Evolutionary conservation across 2,888 invertebrate genomes (phyloP).

Genomic region (Hyles lineata): DNA sequence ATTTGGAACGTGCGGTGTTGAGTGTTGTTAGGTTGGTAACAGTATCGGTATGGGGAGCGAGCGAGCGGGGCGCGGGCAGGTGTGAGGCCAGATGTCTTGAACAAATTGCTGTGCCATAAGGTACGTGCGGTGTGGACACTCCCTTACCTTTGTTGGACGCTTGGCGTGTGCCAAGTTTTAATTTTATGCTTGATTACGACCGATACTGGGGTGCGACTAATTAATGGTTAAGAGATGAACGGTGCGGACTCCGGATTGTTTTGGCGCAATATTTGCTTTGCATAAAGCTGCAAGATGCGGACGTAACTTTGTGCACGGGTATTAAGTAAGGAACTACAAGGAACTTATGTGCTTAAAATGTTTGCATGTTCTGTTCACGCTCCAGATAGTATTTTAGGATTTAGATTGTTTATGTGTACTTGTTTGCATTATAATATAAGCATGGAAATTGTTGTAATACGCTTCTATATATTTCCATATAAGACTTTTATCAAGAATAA

Average conservation of each 20-base stretch:
- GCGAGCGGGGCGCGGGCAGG: slow-evolving; percentile 75
- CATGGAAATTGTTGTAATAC: too few relatives aligned
- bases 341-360: too few relatives aligned
- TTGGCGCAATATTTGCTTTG: slow-evolving; percentile 50
- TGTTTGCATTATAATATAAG: too few relatives aligned
- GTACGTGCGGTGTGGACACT: slow-evolving; percentile 76
- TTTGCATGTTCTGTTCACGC: too few relatives aligned
- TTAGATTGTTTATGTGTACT: too few relatives aligned
- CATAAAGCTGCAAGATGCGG: slow-evolving; percentile 22
- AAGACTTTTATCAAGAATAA: too few relatives aligned
- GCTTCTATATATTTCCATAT: too few relatives aligned
- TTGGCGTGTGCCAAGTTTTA: slow-evolving; percentile 84
- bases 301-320: neutral
- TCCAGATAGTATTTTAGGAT: too few relatives aligned
- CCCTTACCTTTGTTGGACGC: slow-evolving; percentile 74
- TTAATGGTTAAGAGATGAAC: slow-evolving; percentile 78
- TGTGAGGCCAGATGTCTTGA: slow-evolving; percentile 84
- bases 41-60: slow-evolving; percentile 68
- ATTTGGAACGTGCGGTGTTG: slow-evolving; percentile 36
- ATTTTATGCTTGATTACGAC: slow-evolving; percentile 84
- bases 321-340: too few relatives aligned
- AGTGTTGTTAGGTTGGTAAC: slow-evolving; percentile 37
- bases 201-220: slow-evolving; percentile 70
- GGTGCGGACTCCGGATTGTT: slow-evolving; percentile 54
- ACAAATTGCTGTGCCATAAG: slow-evolving; percentile 83